phyloP scores from a whole-genome alignment of 2,113 vertebrate genomes.

The Pituophis catenifer region DNA sequence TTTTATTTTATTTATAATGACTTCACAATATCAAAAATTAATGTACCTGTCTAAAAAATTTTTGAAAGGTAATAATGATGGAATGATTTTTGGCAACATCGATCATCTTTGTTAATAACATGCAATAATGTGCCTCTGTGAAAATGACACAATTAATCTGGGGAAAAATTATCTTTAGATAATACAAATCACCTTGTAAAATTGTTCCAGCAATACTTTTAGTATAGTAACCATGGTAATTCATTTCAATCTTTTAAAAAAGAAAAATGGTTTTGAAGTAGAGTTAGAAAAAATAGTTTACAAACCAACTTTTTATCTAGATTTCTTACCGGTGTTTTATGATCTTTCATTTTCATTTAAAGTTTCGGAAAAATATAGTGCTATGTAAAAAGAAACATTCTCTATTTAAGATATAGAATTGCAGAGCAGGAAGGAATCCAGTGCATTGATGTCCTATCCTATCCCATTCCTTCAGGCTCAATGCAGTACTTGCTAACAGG shows the following conservation, averaged over 20 bases:
- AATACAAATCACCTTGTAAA: background rate
- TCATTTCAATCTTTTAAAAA: background rate
- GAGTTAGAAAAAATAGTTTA: background rate
- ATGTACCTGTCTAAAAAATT: background rate
- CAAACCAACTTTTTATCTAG: background rate
- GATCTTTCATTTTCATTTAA: background rate
- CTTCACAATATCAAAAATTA: background rate
- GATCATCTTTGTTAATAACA: slow-evolving; percentile 38
- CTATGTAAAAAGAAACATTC: background rate
- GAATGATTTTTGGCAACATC: slow-evolving; percentile 12
- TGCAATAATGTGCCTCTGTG: slow-evolving; percentile 22
- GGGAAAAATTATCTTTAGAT: background rate
- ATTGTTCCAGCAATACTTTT: background rate
- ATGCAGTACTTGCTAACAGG: background rate
- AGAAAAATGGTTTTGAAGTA: background rate
- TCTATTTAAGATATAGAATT: background rate
- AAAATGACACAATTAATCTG: background rate
- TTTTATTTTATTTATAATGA: slow-evolving; percentile 14
- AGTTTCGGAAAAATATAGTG: background rate
- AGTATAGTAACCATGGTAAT: background rate
- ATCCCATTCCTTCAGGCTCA: background rate
- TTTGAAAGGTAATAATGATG: slow-evolving; percentile 6
- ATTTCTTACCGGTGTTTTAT: background rate
- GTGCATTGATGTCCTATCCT: background rate
- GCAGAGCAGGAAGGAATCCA: background rate